Conservation (phyloP, 1,140 invertebrate genomes). For the Drosophila kohkoa region DNA sequence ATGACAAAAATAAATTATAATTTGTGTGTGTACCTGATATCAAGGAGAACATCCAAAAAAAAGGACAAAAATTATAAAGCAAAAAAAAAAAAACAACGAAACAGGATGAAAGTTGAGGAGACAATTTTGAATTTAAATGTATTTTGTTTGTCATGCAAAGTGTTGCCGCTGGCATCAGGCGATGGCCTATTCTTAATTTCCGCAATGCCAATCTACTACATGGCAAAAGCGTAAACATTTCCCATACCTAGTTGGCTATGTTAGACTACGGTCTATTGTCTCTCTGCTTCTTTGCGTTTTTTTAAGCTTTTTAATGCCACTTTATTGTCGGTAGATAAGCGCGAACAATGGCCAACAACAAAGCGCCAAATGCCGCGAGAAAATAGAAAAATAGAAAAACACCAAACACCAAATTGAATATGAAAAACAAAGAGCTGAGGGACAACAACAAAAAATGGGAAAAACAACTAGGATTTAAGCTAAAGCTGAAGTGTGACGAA, state of each 20-base stretch:
- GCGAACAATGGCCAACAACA: conserved; percentile 48
- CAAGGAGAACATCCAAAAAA: not conserved
- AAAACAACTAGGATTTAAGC: not conserved
- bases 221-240: not conserved
- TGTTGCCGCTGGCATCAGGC: conserved; percentile 59
- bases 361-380: conserved; percentile 50
- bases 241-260: not conserved
- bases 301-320: conserved; percentile 68
- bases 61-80: conserved; percentile 39
- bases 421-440: conserved; percentile 17
- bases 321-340: conserved; percentile 76
- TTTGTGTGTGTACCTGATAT: conserved; percentile 25
- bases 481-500: conserved; percentile 31
- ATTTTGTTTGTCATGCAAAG: conserved; percentile 63
- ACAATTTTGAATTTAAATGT: conserved; percentile 74
- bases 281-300: conserved; percentile 18
- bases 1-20: conserved; percentile 27
- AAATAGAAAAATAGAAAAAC: conserved; percentile 18
- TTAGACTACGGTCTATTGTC: conserved; percentile 43
- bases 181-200: conserved; percentile 67
- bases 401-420: conserved; percentile 27
- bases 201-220: conserved; percentile 28
- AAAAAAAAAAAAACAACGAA: conserved; percentile 8
- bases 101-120: not conserved
- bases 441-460: conserved; percentile 6